These are phyloP conservation scores for Gymnothorax reevesii DNA, from an alignment of 2,797 vertebrate species.

Conservation along the genomic window DNA sequence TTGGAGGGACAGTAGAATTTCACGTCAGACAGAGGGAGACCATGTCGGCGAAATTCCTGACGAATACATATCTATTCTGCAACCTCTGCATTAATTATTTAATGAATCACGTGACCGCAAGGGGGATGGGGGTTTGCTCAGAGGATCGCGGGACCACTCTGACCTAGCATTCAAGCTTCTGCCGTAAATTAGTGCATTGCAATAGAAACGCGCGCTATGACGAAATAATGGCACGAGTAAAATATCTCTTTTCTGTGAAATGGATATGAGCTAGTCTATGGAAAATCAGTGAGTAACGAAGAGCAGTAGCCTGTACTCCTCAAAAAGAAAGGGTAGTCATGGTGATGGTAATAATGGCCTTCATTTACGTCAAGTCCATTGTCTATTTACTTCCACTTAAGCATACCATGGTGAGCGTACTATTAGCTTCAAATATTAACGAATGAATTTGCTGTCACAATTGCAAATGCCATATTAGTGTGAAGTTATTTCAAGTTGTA, in stretches of 20 bases:
- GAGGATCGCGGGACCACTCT: conserved; percentile 82
- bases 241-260: not conserved
- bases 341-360: not conserved
- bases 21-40: conserved; percentile 92
- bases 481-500: not conserved
- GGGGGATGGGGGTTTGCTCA: conserved; percentile 82
- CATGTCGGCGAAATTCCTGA: conserved; percentile 89
- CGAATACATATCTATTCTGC: conserved; percentile 94
- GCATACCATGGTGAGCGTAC: not conserved
- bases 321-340: not conserved
- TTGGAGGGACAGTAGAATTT: conserved; percentile 95
- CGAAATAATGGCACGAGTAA: not conserved
- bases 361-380: not conserved
- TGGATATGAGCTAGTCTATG: not conserved
- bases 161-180: conserved; percentile 78
- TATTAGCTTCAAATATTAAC: not conserved
- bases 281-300: conserved; percentile 16
- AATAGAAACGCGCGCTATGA: conserved; percentile 1
- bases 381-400: not conserved
- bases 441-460: not conserved
- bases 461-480: not conserved
- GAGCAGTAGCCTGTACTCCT: not conserved
- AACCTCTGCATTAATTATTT: conserved; percentile 66
- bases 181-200: conserved; percentile 42
- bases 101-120: conserved; percentile 87